Base-by-base conservation (phyloP, 2,888 invertebrate genomes). In the Epinotia bilunana region DNA sequence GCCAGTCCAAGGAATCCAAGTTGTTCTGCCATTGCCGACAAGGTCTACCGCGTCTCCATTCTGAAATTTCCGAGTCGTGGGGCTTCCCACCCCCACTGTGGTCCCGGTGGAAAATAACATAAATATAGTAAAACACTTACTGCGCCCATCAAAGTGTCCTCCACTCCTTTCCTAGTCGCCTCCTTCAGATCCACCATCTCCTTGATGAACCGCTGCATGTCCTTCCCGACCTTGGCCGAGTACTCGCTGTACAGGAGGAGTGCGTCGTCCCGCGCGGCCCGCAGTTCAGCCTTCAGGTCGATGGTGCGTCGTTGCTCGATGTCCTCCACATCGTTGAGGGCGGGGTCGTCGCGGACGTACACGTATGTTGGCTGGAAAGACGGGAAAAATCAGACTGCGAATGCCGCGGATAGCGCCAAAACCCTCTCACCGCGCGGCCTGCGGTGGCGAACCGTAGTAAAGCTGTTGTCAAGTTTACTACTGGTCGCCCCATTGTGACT, bases 241-340 rank as follows among this genome's bases (percentile, higher is more conserved):
- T 84, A 92, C 82, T 92, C 91, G 0, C 90, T 92, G 82, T 91
- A 93, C 0, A 93, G 86, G 0, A 89, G 84, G 3, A 91, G 77
- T 0, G 89, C 89, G 1, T 92, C 91, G 0, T 78, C 80, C 78
- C 87, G 88, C 2, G 86, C 84, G 0, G 79, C 70, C n/a, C 85
- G 80, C 46, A 92, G 81, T 39, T 91, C 86, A 1, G 82, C 76
- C 0, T 82, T 73, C 74, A 91, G 83, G 65, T 90, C 88, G 0
- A 86, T 81, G 0, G 88, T 87, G 78, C 85, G 85, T 49, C 87
- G 79, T 71, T 83, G 85, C 79, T 88, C 89, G 1, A 87, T 77
- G 1, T 87, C 87, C 4, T 82, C 86, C 2, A 78, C 70, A 20
- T 82, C 82, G 18, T 80, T 79, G 2, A 80, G 76, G 49, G 77